Base-by-base conservation (phyloP, 53 echinoderm and acorn worm genomes). In the Mesocentrotus franciscanus region DNA sequence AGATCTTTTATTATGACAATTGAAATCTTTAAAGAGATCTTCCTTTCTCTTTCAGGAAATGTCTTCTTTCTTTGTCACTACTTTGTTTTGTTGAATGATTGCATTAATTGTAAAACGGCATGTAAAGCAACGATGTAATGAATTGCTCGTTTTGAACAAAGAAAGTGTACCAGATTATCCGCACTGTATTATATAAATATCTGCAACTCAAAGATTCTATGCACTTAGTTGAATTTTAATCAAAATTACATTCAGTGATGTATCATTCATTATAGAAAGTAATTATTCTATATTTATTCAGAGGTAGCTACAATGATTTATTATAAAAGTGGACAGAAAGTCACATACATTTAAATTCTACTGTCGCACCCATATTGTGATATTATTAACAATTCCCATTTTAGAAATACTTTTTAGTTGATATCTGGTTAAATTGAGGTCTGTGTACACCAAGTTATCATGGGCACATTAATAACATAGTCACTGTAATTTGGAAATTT, bases 111-210 rank as follows among this genome's bases (percentile, higher is more conserved):
- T 10, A 57, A 26, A 74, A 10, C 8, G 15, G 17, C 9, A 56
- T 39, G 85, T 57, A 57, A 1, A 27, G 58, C 87, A 58, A 58
- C 29, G 20, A 57, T 27, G 24, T 87, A 20, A 57, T 56, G 57
- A 87, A 87, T 3, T 87, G 29, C 10, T 58, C 18, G 11, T 87
- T 35, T 27, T 58, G 29, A 58, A 84, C 33, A 76, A 81, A 58
- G 29, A 87, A 27, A 10, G 24, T 87, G n/a, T 57, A 87, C 27
- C 58, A 58, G 58, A 57, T 27, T n/a, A 57, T 87, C 27, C 27
- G 87, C 87, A 87, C 87, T 87, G 87, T 87, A 87, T 57, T 87
- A 87, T 87, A 87, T 20, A 84, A 87, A 58, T 27, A 87, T 87
- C 87, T 87, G 87, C 87, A 87, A 87, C 87, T 87, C 87, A 87